Base-by-base conservation (phyloP, 2,888 invertebrate genomes). In the Diaphora mendica region DNA sequence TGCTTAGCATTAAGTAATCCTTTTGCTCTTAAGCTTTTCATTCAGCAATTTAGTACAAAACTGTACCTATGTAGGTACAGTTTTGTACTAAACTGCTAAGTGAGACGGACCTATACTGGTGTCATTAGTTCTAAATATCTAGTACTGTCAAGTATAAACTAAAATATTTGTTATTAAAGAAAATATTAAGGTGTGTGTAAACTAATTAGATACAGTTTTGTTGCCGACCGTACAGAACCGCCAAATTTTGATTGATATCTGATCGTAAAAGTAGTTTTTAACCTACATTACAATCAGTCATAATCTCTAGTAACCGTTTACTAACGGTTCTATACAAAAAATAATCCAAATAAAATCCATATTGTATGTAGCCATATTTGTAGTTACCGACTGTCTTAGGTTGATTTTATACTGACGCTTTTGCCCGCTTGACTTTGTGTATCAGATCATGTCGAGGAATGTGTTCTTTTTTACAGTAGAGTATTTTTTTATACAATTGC, bases 321-420 rank as follows among this genome's bases (percentile, higher is more conserved):
- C 66, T 79, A 79, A 84, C 84, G 82, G 84, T 79, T 75, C 71
- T 13, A 33, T 17, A 78, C 68, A 79, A 82, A 81, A 82, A 83
- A 75, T 74, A 68, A 72, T 74, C 64, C 66, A 26, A 75, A 73
- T 71, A 68, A 79, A 77, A 71, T 67, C 82, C 73, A 64, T 74
- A 73, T 73, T 71, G 68, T 70, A 72, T 35, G 35, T 33, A 23
- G 64, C 33, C 51, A 23, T 48, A 15, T 42, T 20, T 39, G 39
- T n/a, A 30, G 39, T n/a, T 51, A 33, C 23, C 11, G 20, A 26
- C 59, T 11, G 69, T 42, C 13, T 42, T 59, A 59, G 17, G 17
- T 35, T 68, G 59, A 30, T 30, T 59, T 59, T 26, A 59, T 13
- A 30, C 59, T 26, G 5, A 59, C 26, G 23, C 35, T 23, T 23